Conservation (phyloP, 2,888 invertebrate genomes). For the Plagodis dolabraria region DNA sequence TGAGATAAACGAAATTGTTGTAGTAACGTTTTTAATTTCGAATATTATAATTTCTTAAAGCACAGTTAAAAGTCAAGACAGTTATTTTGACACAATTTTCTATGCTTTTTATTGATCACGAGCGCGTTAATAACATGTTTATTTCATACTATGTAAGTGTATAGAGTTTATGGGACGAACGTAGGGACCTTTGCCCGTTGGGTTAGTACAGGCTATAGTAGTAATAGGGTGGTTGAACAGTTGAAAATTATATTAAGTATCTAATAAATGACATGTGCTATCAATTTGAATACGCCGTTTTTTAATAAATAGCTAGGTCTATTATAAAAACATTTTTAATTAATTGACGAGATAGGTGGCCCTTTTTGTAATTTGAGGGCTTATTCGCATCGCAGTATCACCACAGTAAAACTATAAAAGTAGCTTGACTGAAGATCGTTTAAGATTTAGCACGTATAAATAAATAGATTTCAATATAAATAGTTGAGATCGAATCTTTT, state of each 20-base stretch:
- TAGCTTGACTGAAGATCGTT: no score
- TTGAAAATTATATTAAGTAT: not conserved
- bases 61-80: not conserved
- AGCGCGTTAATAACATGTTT: not conserved
- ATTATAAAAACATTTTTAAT: not conserved
- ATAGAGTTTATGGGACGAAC: not conserved
- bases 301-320: not conserved
- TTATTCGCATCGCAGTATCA: not conserved
- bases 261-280: not conserved
- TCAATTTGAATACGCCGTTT: not conserved
- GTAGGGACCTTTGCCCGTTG: constrained; percentile 25
- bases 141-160: not conserved
- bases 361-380: not conserved
- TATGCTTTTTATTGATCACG: not conserved
- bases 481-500: no score
- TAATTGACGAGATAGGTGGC: not conserved
- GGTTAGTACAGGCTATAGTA: constrained; percentile 22
- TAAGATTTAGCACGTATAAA: no score
- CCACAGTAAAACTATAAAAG: no score
- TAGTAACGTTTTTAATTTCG: no score
- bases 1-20: not conserved
- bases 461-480: no score
- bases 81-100: not conserved
- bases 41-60: no score
- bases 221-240: constrained; percentile 10